These are phyloP conservation scores for Austrofundulus limnaeus DNA, from an alignment of 2,113 vertebrate genomes.

Conservation along the genomic window DNA sequence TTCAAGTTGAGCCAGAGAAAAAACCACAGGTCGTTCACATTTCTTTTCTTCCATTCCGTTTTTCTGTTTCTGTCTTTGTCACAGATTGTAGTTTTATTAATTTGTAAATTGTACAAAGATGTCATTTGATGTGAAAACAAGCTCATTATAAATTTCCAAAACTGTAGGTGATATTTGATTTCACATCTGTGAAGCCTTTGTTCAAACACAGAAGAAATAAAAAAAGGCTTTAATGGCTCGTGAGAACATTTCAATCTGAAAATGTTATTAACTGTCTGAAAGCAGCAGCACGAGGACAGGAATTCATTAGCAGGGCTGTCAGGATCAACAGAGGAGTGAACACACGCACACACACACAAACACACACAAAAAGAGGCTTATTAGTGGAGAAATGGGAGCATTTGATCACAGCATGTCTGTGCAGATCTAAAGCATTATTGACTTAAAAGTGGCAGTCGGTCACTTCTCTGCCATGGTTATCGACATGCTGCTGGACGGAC, in stretches of 20 bases:
- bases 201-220: background rate
- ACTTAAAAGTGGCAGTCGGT: slow-evolving; percentile 46
- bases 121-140: background rate
- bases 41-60: too few relatives aligned
- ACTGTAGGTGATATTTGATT: background rate
- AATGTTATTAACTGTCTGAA: slow-evolving; percentile 8
- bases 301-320: slow-evolving; percentile 7
- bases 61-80: too few relatives aligned
- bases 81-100: background rate
- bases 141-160: background rate
- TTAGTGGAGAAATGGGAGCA: slow-evolving; percentile 42
- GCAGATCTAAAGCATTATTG: slow-evolving; percentile 50
- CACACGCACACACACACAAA: background rate
- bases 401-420: slow-evolving; percentile 48
- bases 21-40: too few relatives aligned
- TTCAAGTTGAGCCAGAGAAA: too few relatives aligned
- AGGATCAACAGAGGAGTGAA: slow-evolving; percentile 13
- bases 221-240: slow-evolving; percentile 8
- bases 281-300: slow-evolving; percentile 1
- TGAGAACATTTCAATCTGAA: slow-evolving; percentile 6
- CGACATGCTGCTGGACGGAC: slow-evolving; percentile 42
- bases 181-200: background rate
- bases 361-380: slow-evolving; percentile 24
- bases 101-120: background rate
- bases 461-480: slow-evolving; percentile 37